These are phyloP conservation scores for Poeciliopsis infans DNA, from an alignment of 2,797 vertebrate genomes.

Conservation along the genomic window DNA sequence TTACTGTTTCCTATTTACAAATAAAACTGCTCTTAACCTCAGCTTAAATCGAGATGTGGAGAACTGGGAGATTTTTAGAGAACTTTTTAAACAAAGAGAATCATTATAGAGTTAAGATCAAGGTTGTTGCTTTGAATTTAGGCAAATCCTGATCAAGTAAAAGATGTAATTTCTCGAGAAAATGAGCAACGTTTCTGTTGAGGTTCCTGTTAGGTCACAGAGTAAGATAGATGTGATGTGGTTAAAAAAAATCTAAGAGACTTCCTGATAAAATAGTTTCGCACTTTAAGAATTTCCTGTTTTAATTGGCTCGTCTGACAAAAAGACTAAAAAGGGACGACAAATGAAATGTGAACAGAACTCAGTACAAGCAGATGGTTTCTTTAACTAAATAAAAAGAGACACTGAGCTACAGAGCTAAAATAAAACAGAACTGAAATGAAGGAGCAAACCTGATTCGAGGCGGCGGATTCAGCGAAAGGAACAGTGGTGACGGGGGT, in stretches of 20 bases:
- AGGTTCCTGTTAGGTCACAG: constrained; percentile 4
- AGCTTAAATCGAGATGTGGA: background rate
- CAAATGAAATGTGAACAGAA: constrained; percentile 63
- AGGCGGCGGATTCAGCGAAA: constrained; percentile 94
- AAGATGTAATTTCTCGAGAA: background rate
- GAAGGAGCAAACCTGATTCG: constrained; percentile 99
- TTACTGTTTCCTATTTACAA: no score
- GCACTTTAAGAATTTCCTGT: constrained; percentile 28
- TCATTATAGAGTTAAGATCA: background rate
- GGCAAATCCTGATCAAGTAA: background rate
- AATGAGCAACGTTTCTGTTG: background rate
- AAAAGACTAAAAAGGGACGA: constrained; percentile 43
- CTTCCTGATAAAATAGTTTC: constrained; percentile 31
- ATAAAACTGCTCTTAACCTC: background rate
- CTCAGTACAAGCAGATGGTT: constrained; percentile 30
- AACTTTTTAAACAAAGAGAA: background rate
- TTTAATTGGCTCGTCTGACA: constrained; percentile 48
- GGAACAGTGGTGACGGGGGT: constrained; percentile 96
- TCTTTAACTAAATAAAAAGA: constrained; percentile 38
- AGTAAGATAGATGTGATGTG: constrained; percentile 8
- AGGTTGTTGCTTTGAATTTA: background rate
- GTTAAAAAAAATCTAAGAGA: constrained; percentile 22
- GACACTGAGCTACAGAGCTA: constrained; percentile 71
- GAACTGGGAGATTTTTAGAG: background rate
- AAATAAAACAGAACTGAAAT: constrained; percentile 89